A percentile compares a stretch with the other conserved stretches of the same genome.
These are phyloP conservation scores for Diadema setosum DNA, from an alignment of 35 echinoderm and acorn worm genomes.

Conservation along the genomic window DNA sequence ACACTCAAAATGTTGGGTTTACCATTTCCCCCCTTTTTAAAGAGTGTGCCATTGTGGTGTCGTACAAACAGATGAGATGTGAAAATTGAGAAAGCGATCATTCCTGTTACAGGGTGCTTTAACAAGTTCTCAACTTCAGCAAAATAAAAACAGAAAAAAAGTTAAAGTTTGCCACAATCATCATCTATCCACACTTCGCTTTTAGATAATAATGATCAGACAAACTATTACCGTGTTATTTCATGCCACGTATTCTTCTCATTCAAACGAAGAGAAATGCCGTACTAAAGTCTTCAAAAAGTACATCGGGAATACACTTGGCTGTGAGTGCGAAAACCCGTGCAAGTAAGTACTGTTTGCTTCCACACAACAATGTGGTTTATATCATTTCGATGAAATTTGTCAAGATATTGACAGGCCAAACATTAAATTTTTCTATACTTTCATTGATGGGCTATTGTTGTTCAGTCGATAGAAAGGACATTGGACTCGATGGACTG, in stretches of 20 bases:
- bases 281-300: neutral
- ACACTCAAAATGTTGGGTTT: no score
- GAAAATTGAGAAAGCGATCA: neutral
- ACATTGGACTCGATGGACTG: neutral
- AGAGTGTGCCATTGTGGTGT: no score
- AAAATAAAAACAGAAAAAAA: neutral
- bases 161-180: neutral
- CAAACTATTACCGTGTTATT: neutral
- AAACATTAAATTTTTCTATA: no score
- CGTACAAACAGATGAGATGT: no score
- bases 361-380: no score
- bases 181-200: neutral
- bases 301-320: slow-evolving; percentile 11
- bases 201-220: neutral
- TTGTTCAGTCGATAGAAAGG: neutral
- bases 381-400: neutral
- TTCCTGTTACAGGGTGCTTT: no score
- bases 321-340: slow-evolving; percentile 26
- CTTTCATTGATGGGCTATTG: no score
- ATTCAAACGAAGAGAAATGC: slow-evolving; percentile 31
- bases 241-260: neutral
- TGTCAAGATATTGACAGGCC: neutral
- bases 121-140: no score
- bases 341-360: slow-evolving; percentile 32
- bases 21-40: no score